Conservation (phyloP, 1,140 invertebrate species). For the Calliopsis andreniformis region DNA sequence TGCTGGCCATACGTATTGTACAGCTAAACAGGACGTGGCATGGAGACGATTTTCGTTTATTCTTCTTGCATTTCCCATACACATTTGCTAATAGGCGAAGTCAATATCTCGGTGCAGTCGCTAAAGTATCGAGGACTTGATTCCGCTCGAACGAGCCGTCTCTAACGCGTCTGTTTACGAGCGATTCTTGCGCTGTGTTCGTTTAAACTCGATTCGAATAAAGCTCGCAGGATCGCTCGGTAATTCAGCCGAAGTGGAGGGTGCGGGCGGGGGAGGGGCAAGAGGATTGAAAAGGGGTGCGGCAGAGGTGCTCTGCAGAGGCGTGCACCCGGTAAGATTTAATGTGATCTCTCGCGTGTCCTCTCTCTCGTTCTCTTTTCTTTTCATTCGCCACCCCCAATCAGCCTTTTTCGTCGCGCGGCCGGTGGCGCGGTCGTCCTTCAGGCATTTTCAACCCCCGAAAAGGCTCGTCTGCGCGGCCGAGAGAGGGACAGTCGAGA, state of each 20-base stretch:
- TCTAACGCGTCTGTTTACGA: not conserved
- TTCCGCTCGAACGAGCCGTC: not conserved
- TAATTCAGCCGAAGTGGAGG: conserved; percentile 12
- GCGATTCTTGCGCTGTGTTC: not conserved
- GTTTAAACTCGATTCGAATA: not conserved
- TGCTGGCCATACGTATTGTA: too few relatives aligned
- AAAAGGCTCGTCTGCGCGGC: conserved; percentile 60
- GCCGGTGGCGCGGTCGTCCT: conserved; percentile 35
- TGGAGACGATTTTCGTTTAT: not conserved
- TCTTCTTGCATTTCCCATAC: too few relatives aligned
- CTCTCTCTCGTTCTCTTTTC: conserved; percentile 42
- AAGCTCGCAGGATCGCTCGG: conserved; percentile 6
- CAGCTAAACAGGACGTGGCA: too few relatives aligned
- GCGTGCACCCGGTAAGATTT: conserved; percentile 76
- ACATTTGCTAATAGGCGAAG: too few relatives aligned
- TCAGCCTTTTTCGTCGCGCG: conserved; percentile 41
- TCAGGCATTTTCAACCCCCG: conserved; percentile 61
- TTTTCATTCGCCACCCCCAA: conserved; percentile 39
- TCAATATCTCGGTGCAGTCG: not conserved
- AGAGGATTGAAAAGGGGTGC: conserved; percentile 40
- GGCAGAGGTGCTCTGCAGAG: conserved; percentile 63
- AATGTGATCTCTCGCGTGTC: conserved; percentile 72
- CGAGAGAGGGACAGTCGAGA: conserved; percentile 31
- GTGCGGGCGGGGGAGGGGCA: not conserved
- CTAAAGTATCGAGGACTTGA: not conserved